Conservation (phyloP, 2,113 vertebrate species). For the Trinectes maculatus region DNA sequence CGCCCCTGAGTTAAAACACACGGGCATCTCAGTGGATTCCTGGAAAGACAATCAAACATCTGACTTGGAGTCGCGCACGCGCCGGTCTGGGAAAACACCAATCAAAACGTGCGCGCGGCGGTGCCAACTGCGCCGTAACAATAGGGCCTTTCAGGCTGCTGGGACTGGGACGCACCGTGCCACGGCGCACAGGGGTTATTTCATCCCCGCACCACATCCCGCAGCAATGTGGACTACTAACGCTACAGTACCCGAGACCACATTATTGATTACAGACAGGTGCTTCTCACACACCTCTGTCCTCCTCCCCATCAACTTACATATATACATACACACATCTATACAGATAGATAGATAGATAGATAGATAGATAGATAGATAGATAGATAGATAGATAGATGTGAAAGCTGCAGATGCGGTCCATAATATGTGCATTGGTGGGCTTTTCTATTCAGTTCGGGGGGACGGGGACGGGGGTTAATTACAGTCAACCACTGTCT, state of each 20-base stretch:
- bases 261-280: no score
- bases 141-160: constrained; percentile 68
- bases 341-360: no score
- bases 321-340: no score
- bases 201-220: no score
- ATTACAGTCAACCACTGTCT: background rate
- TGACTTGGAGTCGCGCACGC: constrained; percentile 49
- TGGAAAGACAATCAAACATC: constrained; percentile 1
- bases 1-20: constrained; percentile 41
- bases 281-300: constrained; percentile 16
- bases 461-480: no score
- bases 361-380: no score
- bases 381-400: no score
- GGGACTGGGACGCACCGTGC: constrained; percentile 41
- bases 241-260: no score
- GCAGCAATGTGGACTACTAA: constrained; percentile 13
- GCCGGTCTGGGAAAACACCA: constrained; percentile 43
- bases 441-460: no score
- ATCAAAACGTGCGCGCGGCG: constrained; percentile 33
- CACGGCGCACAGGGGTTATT: constrained; percentile 34
- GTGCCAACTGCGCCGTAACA: constrained; percentile 73
- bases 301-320: background rate
- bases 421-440: no score
- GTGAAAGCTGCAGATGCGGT: no score
- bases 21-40: background rate